Percentiles rank a stretch among this genome's conserved stretches.
Evolutionary conservation across 2,888 invertebrate species (phyloP).

Genomic region (Argyresthia albistria): DNA sequence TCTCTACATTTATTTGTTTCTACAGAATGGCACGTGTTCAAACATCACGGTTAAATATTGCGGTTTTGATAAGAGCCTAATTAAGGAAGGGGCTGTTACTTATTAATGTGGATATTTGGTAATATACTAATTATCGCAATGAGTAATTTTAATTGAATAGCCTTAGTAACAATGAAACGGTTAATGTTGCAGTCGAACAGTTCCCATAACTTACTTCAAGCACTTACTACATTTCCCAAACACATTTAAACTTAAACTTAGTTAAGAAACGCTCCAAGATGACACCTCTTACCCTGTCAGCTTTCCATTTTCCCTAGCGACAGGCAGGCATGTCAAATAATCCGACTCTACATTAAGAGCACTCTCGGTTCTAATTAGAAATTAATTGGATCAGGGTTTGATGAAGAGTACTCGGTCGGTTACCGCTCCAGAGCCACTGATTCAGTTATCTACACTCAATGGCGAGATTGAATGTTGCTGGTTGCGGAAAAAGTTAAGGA

Average conservation of each 20-base stretch:
- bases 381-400: conserved; percentile 61
- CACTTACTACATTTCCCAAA: too few species aligned
- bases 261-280: background rate
- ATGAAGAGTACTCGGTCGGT: conserved; percentile 41
- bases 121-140: too few species aligned
- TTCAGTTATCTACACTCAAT: background rate
- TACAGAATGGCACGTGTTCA: too few species aligned
- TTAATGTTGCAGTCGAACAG: too few species aligned
- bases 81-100: too few species aligned
- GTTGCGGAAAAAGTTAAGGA: background rate
- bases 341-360: conserved; percentile 62
- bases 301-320: conserved; percentile 57
- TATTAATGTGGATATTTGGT: too few species aligned
- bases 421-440: conserved; percentile 14
- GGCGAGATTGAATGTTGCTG: background rate
- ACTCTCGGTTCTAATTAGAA: conserved; percentile 64
- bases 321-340: conserved; percentile 50
- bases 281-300: conserved; percentile 39
- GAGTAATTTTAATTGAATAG: too few species aligned
- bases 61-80: too few species aligned
- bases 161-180: too few species aligned
- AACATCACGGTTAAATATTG: too few species aligned
- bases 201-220: too few species aligned
- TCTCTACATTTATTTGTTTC: too few species aligned
- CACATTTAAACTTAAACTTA: conserved; percentile 4